phyloP scores from a whole-genome alignment of 1,140 invertebrate species.

The Colletes latitarsis region DNA sequence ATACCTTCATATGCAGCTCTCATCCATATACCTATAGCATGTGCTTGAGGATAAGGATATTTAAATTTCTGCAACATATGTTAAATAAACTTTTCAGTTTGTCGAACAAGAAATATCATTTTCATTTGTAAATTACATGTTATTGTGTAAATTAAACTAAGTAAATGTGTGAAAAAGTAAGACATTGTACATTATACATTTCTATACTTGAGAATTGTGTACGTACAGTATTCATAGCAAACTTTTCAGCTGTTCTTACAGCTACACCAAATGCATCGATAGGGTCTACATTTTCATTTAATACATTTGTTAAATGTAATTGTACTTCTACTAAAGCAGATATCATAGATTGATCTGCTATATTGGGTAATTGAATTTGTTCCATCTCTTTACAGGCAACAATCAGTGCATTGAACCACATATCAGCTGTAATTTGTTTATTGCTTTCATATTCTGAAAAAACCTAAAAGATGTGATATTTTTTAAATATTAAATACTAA shows the following conservation, averaged over 20 bases:
- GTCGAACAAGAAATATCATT: neutral
- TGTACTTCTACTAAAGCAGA: slow-evolving; percentile 79
- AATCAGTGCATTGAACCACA: slow-evolving; percentile 75
- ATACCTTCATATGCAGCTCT: slow-evolving; percentile 81
- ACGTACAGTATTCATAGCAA: slow-evolving; percentile 78
- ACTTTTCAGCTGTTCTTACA: slow-evolving; percentile 80
- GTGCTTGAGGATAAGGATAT: slow-evolving; percentile 83
- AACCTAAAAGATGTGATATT: slow-evolving; percentile 43
- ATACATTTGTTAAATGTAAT: slow-evolving; percentile 59
- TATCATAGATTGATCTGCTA: slow-evolving; percentile 83
- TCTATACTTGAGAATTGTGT: slow-evolving; percentile 73
- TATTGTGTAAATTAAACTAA: slow-evolving; percentile 8
- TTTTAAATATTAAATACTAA: slow-evolving; percentile 8
- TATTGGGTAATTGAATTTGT: slow-evolving; percentile 79
- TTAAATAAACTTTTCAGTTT: neutral
- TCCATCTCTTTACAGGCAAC: slow-evolving; percentile 76
- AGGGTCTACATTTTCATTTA: slow-evolving; percentile 53
- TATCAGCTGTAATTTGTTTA: slow-evolving; percentile 49
- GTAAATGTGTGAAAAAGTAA: neutral
- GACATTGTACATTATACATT: slow-evolving; percentile 32
- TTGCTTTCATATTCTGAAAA: slow-evolving; percentile 52
- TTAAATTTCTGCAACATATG: slow-evolving; percentile 60
- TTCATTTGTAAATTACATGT: slow-evolving; percentile 7
- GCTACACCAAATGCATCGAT: slow-evolving; percentile 79
- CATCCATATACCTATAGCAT: slow-evolving; percentile 84